phyloP scores from a whole-genome alignment of 2,888 invertebrate species.

The Suillia variegata region DNA sequence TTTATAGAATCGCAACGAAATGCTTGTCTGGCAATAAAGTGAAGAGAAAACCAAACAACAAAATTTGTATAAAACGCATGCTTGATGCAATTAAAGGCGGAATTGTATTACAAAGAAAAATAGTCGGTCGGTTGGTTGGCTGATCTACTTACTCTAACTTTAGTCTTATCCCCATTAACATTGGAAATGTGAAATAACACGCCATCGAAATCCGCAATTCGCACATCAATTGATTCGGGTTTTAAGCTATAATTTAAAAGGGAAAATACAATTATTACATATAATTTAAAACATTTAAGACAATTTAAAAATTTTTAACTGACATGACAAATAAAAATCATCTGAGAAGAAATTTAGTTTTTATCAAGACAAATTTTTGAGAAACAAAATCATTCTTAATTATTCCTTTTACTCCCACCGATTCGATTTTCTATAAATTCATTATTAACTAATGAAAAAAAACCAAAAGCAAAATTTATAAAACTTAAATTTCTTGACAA shows the following conservation, averaged over 20 bases:
- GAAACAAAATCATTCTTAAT: too few species aligned
- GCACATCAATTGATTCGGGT: constrained; percentile 93
- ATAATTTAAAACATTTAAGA: not conserved
- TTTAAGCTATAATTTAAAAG: constrained; percentile 65
- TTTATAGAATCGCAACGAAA: constrained; percentile 97
- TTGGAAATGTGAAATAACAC: constrained; percentile 98
- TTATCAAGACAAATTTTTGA: constrained; percentile 25
- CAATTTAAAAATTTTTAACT: not conserved
- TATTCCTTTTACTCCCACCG: too few species aligned
- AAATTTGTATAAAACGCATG: too few species aligned
- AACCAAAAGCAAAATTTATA: too few species aligned
- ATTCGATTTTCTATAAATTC: too few species aligned
- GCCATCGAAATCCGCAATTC: constrained; percentile 97
- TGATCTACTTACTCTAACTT: constrained; percentile 84
- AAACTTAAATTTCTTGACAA: too few species aligned
- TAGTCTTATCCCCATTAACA: constrained; percentile 93
- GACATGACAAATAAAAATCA: constrained; percentile 31
- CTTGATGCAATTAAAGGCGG: not conserved
- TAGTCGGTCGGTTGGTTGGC: not conserved
- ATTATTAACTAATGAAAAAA: too few species aligned
- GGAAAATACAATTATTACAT: not conserved
- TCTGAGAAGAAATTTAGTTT: constrained; percentile 28
- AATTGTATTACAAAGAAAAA: not conserved
- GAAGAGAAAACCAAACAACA: not conserved
- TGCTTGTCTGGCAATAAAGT: constrained; percentile 80